Base-by-base conservation (phyloP, 2,797 vertebrate genomes). In the Rhinichthys osculus region DNA sequence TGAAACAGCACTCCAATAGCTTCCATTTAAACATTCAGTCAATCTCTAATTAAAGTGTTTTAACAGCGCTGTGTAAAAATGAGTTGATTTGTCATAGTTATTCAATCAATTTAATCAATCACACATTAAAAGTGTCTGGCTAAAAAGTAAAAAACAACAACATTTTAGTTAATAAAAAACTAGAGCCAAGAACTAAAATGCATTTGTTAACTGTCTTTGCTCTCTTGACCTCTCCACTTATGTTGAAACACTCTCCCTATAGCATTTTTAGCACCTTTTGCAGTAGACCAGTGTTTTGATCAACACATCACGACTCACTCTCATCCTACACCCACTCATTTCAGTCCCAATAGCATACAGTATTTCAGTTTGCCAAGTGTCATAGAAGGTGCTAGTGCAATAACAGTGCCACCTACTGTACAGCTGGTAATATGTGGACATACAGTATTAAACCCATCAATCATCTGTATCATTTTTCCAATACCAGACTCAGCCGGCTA, bases 341-440 rank as follows among this genome's bases (percentile, higher is more conserved):
- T 78, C 80, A 83, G 64, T 50, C 13, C 30, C 44, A 85, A 27
- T 35, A 82, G 72, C 62, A 38, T 78, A 70, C 57, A 67, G 44
- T 27, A 84, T n/a, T 73, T 81, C 78, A 76, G 54, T 30, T 82
- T 88, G 69, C 87, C 79, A 64, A 88, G 19, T 72, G 47, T n/a
- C 17, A 33, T 57, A 35, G 21, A 80, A 67, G 23, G 38, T n/a
- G 73, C 50, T 16, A 35, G 80, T 86, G 70, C 70, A 80, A 81
- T 73, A 85, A 88, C 80, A 90, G 70, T 72, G 87, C 85, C 87
- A 88, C 86, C 87, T 90, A 59, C 33, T 85, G 89, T 72, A 85
- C 23, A 67, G 57, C 42, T 42, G 59, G 72, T 13, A 23, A 73
- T 5, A 23, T 54, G 47, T 73, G 57, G 27, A 7, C 38, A 27